Percentiles rank a stretch among this genome's conserved stretches.
These are phyloP conservation scores for Hephaestus fuliginosus DNA, from an alignment of 2,797 vertebrate genomes.

Conservation along the genomic window DNA sequence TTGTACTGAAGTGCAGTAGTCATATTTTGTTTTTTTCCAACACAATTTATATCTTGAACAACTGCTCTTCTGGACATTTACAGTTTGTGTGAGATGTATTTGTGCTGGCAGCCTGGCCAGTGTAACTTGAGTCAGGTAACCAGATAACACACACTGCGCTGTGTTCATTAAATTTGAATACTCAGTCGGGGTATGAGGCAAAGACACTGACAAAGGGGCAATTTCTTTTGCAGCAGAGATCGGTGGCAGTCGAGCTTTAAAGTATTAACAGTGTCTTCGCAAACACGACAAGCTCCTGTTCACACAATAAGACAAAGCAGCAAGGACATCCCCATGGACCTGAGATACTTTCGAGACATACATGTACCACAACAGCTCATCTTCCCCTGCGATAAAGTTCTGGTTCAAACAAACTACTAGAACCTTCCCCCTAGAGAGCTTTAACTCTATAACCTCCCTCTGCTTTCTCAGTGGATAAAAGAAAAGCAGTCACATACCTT, in stretches of 20 bases:
- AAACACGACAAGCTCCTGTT: neutral
- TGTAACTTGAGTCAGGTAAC: conserved; percentile 86
- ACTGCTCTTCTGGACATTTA: neutral
- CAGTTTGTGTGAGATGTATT: conserved; percentile 13
- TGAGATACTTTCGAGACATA: neutral
- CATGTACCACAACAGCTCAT: neutral
- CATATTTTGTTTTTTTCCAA: neutral
- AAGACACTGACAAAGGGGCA: conserved; percentile 53
- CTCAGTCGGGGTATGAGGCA: conserved; percentile 59
- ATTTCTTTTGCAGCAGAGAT: conserved; percentile 7
- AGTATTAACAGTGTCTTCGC: neutral
- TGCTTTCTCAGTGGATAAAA: conserved; percentile 3
- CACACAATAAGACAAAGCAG: neutral
- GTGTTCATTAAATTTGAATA: conserved; percentile 89
- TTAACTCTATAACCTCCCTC: conserved; percentile 3
- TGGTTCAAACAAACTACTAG: conserved; percentile 3
- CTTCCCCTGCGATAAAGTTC: neutral
- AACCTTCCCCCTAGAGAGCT: conserved; percentile 14
- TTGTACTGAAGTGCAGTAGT: neutral
- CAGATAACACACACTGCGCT: conserved; percentile 74
- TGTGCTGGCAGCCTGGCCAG: conserved; percentile 37
- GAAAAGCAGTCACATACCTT: conserved; percentile 74
- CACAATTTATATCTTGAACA: neutral
- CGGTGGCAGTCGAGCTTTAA: neutral
- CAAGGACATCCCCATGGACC: neutral